Percentiles rank a stretch among this genome's conserved stretches.
Conservation (phyloP, 2,888 invertebrate genomes). For the Tenthredo notha region DNA sequence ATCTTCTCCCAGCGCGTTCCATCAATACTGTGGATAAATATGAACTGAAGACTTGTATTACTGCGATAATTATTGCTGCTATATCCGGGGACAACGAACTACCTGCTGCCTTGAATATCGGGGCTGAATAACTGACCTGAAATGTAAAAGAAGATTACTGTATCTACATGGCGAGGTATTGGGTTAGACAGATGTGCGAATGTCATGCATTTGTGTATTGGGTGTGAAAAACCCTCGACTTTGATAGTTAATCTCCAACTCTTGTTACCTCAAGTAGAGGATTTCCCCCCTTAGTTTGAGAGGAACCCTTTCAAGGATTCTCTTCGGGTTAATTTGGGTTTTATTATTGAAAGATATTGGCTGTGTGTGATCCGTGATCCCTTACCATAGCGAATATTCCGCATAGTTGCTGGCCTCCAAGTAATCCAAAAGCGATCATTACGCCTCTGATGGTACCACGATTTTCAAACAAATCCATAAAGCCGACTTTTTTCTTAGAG, state of each 20-base stretch:
- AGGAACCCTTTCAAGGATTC: background rate
- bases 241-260: background rate
- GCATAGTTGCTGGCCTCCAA: constrained; percentile 77
- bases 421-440: constrained; percentile 74
- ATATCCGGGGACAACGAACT: constrained; percentile 79
- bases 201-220: background rate
- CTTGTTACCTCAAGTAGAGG: background rate
- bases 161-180: background rate
- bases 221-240: background rate
- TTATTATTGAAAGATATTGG: background rate
- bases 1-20: constrained; percentile 83
- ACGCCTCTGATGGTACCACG: constrained; percentile 74
- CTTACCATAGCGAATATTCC: constrained; percentile 78
- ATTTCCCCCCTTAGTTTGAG: background rate
- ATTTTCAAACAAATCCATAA: constrained; percentile 74
- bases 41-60: constrained; percentile 80
- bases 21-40: constrained; percentile 78
- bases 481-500: constrained; percentile 59
- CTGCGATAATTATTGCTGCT: constrained; percentile 82
- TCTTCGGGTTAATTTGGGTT: background rate
- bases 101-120: constrained; percentile 80
- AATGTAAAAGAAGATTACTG: constrained; percentile 61
- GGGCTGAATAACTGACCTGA: constrained; percentile 79
- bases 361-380: constrained; percentile 56
- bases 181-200: background rate